Evolutionary conservation across 1,140 invertebrate species (phyloP), one percentile per base, ranked within the genome.

Genomic region (Diuraphis noxia): DNA sequence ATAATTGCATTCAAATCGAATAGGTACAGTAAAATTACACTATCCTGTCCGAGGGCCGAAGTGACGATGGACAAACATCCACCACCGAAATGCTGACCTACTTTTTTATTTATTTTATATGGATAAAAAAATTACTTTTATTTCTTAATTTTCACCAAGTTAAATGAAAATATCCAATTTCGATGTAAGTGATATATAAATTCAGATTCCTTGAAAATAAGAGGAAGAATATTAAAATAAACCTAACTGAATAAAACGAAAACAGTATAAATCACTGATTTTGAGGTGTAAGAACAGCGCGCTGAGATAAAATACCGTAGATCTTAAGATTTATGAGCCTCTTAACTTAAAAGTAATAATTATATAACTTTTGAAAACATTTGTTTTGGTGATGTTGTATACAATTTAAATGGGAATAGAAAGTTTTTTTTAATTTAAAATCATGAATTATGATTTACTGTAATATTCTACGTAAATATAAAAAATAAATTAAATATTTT

Each of bases 331-430:
- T 52, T 49, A 86, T 36, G 43, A 86, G 17, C 19, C 41, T 21
- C 43, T 52, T 36, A n/a, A 52, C 43, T 36, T 49, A 9, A 49
- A 52, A 86, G 52, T 86, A 86, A 86, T 86, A 86, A 86, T 86
- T 86, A 86, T 34, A 86, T 36, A 46, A 85, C 82, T 85, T 85
- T 85, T 85, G 30, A 49, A 86, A 85, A 46, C 41, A 85, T 85
- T 85, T 85, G 84, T 85, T 85, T 85, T 46, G 30, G 7, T n/a
- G 30, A 34, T 34, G 43, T 34, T 19, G 21, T 85, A 85, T 49
- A 85, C 43, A 85, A 49, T 85, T 85, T 46, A 85, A 85, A 85
- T 85, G 34, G n/a, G 38, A 82, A 81, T 81, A 81, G 19, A 63
- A 63, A 63, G 25, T 63, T 38, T 38, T 82, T 40, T 82, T 41